These are phyloP conservation scores for Oxytorus armatus DNA, from an alignment of 2,888 invertebrate species.

Conservation along the genomic window DNA sequence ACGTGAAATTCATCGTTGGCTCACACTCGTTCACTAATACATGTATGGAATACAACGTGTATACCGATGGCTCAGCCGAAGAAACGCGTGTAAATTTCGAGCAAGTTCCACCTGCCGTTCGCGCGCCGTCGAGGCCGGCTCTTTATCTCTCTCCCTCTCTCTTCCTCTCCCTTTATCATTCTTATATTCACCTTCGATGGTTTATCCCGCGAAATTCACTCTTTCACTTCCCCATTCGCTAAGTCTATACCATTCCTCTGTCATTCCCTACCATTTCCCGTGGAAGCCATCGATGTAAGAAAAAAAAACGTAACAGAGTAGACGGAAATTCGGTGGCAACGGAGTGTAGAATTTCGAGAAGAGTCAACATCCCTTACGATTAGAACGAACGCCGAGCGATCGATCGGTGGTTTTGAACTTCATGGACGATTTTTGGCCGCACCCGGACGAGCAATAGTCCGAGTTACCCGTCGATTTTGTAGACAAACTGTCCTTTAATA, in stretches of 20 bases:
- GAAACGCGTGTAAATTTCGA: constrained; percentile 79
- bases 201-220: constrained; percentile 30
- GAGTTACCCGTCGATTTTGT: no score
- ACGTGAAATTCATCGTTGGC: constrained; percentile 72
- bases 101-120: constrained; percentile 79
- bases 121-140: constrained; percentile 72
- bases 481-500: no score
- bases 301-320: neutral
- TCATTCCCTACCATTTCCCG: no score
- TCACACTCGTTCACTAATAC: constrained; percentile 37
- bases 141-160: constrained; percentile 61
- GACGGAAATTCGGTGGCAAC: neutral
- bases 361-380: no score
- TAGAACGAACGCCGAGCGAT: no score
- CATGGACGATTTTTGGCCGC: no score
- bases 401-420: no score
- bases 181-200: constrained; percentile 39
- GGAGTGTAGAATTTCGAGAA: no score
- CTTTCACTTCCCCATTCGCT: constrained; percentile 16
- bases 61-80: constrained; percentile 59
- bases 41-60: neutral
- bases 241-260: constrained; percentile 15
- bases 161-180: constrained; percentile 61
- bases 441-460: no score
- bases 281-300: neutral